Base-by-base conservation (phyloP, 2,797 vertebrate genomes). In the Xiphorhynchus erythropygius region DNA sequence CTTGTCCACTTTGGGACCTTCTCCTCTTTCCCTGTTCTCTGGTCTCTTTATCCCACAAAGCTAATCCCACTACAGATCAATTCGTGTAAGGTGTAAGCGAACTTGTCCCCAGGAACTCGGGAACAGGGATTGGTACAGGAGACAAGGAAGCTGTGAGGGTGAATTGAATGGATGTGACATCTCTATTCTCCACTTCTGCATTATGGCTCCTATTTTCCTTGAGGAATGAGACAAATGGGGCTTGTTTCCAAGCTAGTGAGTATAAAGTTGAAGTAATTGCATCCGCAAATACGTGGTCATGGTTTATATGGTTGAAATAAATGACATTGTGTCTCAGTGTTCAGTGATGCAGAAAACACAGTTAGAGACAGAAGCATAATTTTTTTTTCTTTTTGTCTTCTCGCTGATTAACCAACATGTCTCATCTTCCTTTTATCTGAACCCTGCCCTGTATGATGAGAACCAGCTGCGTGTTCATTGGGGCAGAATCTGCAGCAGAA, bases 261-360 rank as follows among this genome's bases (percentile, higher is more conserved):
- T 94, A 84, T 82, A 92, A 94, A 96, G 89, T 88, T 95, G 91
- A 94, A 96, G 89, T 96, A 96, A 97, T 89, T 94, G 95, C 87
- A 96, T 96, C 89, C 0, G 2, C 89, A 95, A 90, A 96, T 93
- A 92, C 2, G 47, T 75, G 87, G 94, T 94, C 92, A 91, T 81
- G 94, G 87, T 86, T 95, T 96, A 87, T 68, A 69, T 49, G 84
- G 87, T 65, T 94, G 94, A 93, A 95, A 94, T 96, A 96, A 95
- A 93, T 91, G 80, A 91, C 87, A 93, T 69, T 70, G 63, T 95
- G 63, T 88, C 74, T 97, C 55, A 53, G 63, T 35, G 74, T 87
- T 90, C 95, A 82, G 44, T 94, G 93, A 87, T 82, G 95, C 63
- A 86, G 95, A 96, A 97, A 97, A 95, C 87, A 88, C 70, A 80